Evolutionary conservation across 1,140 invertebrate species (phyloP), one percentile per base, ranked within the genome.

Genomic region (Scaptodrosophila lebanonensis): DNA sequence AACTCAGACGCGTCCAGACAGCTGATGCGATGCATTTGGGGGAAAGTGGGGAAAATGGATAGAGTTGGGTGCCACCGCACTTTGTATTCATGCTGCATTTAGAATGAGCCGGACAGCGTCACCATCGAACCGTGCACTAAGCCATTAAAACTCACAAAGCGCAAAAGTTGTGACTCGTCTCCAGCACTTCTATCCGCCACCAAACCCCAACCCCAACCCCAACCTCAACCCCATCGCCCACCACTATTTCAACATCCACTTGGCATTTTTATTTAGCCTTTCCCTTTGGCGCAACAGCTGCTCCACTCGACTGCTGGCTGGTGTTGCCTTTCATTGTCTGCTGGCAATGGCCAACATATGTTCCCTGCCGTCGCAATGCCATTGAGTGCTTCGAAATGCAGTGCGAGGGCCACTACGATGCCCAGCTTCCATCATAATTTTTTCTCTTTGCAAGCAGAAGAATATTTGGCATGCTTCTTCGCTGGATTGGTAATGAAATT

Each of bases 321-420:
- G 7, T 49, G 36, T 16, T 47, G 42, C 11, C 35, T 15, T 50
- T 29, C 18, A 32, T 36, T 40, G 51, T 36, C 51, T 48, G 44
- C 27, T 40, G 3, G 22, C 9, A 12, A 29, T n/a, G 7, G n/a
- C 22, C 9, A 58, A 43, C 70, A 75, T 75, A 60, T 69, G 70
- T 70, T 40, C 32, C 22, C 3, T 25, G 8, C 8, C 3, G 22
- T 4, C 3, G 8, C 22, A 4, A 25, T 4, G 3, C 3, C 22
- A 25, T 25, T 25, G 30, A 39, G 39, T 66, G 71, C 70, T 76
- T 75, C 66, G 62, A 65, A 47, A 75, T 76, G 65, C 70, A 67
- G 52, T n/a, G 43, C 45, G 49, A 17, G 36, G 44, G 51, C 11
- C n/a, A n/a, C n/a, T n/a, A n/a, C n/a, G n/a, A n/a, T 8, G 22